Conservation (phyloP, 2,888 invertebrate genomes). For the Aquatica leii region DNA sequence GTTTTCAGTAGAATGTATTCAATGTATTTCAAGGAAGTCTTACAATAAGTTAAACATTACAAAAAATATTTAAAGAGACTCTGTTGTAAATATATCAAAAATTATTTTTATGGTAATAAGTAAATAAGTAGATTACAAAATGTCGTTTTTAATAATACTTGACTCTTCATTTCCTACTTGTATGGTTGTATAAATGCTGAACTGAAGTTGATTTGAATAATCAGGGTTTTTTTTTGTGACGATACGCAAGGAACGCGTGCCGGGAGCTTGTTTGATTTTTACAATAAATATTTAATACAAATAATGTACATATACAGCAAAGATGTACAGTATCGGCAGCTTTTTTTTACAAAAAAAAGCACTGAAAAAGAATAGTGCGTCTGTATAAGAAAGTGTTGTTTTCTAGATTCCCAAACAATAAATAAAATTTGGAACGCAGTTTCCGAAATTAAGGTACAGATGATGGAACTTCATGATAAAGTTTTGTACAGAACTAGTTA, state of each 20-base stretch:
- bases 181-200: too few relatives aligned
- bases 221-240: neutral
- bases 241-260: neutral
- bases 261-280: neutral
- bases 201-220: too few relatives aligned
- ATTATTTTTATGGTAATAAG: slow-evolving; percentile 3
- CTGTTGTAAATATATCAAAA: slow-evolving; percentile 1
- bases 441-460: neutral
- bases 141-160: too few relatives aligned
- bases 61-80: neutral
- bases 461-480: slow-evolving; percentile 4
- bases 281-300: neutral
- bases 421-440: neutral
- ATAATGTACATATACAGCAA: too few relatives aligned
- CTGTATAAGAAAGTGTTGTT: too few relatives aligned
- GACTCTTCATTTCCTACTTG: too few relatives aligned
- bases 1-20: too few relatives aligned
- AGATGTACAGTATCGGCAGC: slow-evolving; percentile 1
- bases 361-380: neutral
- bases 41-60: neutral
- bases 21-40: too few relatives aligned
- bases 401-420: too few relatives aligned
- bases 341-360: neutral
- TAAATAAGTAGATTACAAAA: slow-evolving; percentile 1
- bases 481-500: slow-evolving; percentile 5